Percentiles rank a stretch among this genome's conserved stretches.
Evolutionary conservation across 2,797 vertebrate genomes (phyloP).

Genomic region (Sebastes aleutianus): DNA sequence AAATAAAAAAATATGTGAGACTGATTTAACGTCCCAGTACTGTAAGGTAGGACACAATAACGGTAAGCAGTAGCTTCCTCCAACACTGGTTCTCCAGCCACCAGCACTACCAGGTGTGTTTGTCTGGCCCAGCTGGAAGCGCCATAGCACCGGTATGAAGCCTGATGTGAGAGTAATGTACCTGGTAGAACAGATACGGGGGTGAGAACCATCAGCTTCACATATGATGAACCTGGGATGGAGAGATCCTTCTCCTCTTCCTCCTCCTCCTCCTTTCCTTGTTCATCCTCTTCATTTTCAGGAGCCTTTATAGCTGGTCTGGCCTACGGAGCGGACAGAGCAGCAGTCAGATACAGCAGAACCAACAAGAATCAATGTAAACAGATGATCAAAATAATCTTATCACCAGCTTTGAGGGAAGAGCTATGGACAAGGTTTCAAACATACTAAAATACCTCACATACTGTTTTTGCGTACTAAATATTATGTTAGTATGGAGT

Average conservation of each 20-base stretch:
- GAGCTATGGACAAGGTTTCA: too few relatives aligned
- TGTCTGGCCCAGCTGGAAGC: background rate
- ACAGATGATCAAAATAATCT: background rate
- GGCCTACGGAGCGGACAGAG: slow-evolving; percentile 74
- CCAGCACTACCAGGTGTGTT: too few relatives aligned
- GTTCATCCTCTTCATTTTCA: slow-evolving; percentile 63
- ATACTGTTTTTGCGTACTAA: too few relatives aligned
- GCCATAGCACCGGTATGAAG: background rate
- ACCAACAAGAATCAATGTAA: background rate
- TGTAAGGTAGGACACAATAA: too few relatives aligned
- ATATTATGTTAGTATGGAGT: too few relatives aligned
- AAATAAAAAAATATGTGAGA: background rate
- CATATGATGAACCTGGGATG: slow-evolving; percentile 89
- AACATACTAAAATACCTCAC: too few relatives aligned
- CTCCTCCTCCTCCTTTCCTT: slow-evolving; percentile 69
- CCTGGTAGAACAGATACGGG: slow-evolving; percentile 84
- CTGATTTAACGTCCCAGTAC: too few relatives aligned
- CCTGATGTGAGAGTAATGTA: slow-evolving; percentile 41
- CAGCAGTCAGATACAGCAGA: background rate
- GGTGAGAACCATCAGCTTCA: slow-evolving; percentile 86
- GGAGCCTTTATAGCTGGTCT: slow-evolving; percentile 74
- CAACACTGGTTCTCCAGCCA: too few relatives aligned
- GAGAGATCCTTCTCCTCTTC: slow-evolving; percentile 83
- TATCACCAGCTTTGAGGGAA: fast-evolving
- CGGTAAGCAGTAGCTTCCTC: too few relatives aligned